phyloP scores from a whole-genome alignment of 1,140 invertebrate genomes.

The Arion vulgaris region DNA sequence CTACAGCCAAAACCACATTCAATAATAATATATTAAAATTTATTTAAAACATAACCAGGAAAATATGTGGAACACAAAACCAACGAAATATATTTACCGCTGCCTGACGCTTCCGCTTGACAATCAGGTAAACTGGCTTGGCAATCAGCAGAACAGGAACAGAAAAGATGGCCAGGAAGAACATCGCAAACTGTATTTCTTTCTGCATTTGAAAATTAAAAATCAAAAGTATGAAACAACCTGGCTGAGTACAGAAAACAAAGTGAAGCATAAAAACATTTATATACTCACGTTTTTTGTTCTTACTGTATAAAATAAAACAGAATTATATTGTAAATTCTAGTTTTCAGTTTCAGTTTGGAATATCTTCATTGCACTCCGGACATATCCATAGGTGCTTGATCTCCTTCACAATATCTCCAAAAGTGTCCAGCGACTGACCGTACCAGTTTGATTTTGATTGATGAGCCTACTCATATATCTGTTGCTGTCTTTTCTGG shows the following conservation, averaged over 20 bases:
- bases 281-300: no score
- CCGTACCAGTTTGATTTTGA: no score
- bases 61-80: background rate
- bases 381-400: no score
- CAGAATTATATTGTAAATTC: no score
- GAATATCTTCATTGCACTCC: no score
- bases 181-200: slow-evolving; percentile 81
- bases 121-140: slow-evolving; percentile 52
- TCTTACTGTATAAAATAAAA: no score
- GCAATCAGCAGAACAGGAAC: slow-evolving; percentile 92
- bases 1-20: slow-evolving; percentile 28
- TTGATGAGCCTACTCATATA: no score
- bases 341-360: no score
- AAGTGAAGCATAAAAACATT: background rate
- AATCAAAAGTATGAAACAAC: slow-evolving; percentile 34
- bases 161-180: slow-evolving; percentile 83
- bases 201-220: slow-evolving; percentile 74
- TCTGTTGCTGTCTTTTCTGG: no score
- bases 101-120: background rate
- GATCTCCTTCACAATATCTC: no score
- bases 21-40: background rate
- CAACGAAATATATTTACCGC: slow-evolving; percentile 27
- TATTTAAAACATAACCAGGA: background rate
- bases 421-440: no score
- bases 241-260: background rate